These are phyloP conservation scores for Fregetta grallaria DNA, from an alignment of 2,113 vertebrate species.

Conservation along the genomic window DNA sequence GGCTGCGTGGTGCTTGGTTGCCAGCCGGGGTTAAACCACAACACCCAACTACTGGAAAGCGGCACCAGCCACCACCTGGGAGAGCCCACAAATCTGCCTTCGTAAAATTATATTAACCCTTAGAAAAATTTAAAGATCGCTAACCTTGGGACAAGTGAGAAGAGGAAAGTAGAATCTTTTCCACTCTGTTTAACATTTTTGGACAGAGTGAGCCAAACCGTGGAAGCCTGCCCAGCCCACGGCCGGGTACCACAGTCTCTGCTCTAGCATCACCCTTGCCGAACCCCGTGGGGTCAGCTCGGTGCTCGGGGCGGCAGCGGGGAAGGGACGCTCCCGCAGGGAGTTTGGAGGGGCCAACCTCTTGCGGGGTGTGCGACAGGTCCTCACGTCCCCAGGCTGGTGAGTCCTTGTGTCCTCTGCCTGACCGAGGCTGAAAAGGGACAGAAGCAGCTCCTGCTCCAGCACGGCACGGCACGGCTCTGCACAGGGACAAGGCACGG, in stretches of 20 bases:
- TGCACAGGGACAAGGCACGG: not conserved
- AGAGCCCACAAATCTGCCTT: not conserved
- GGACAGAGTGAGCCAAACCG: not conserved
- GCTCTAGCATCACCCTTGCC: not conserved
- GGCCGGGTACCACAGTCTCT: accelerated
- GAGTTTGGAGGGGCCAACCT: not conserved
- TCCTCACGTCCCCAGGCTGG: not conserved
- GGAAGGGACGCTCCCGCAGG: too few species aligned
- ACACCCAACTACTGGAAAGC: too few species aligned
- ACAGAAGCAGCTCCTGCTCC: not conserved
- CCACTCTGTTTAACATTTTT: not conserved
- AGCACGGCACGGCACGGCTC: not conserved
- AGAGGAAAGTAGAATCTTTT: too few species aligned
- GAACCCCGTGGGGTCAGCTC: too few species aligned
- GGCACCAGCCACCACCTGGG: not conserved
- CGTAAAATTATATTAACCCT: not conserved
- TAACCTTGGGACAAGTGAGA: not conserved
- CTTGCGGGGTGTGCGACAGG: accelerated
- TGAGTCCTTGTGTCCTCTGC: not conserved
- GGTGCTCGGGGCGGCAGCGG: not conserved
- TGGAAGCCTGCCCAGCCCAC: not conserved
- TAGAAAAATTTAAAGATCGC: not conserved
- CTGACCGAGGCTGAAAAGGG: not conserved
- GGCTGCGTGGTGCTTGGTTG: too few species aligned
- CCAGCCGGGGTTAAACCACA: too few species aligned